These are phyloP conservation scores for Lepetodrilus schrolli DNA, from an alignment of 2,888 invertebrate species.

Conservation along the genomic window DNA sequence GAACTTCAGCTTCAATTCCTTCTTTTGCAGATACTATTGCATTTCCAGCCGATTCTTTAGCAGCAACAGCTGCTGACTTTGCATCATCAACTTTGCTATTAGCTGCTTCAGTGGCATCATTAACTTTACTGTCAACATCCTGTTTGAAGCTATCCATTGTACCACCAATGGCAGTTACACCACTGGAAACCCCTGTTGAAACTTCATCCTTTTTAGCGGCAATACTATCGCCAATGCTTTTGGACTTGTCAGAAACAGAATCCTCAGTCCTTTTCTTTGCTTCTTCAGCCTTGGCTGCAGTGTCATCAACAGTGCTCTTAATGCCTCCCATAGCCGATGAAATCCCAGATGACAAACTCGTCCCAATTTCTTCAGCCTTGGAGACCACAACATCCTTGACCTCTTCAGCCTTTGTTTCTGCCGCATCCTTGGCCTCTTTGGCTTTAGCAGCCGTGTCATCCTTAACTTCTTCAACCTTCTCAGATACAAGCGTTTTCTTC, in stretches of 20 bases:
- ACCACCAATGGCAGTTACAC: neutral
- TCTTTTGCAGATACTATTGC: neutral
- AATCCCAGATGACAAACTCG: neutral
- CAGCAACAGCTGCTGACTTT: neutral
- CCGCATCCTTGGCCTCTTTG: constrained; percentile 23
- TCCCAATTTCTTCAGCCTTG: constrained; percentile 1
- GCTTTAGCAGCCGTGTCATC: constrained; percentile 7
- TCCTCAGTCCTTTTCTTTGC: neutral
- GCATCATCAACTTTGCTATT: neutral
- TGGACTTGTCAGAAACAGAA: neutral
- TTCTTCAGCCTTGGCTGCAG: neutral
- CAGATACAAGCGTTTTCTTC: neutral
- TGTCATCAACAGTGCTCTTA: constrained; percentile 6
- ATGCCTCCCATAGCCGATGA: neutral
- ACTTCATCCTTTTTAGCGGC: neutral
- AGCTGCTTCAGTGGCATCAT: constrained; percentile 8
- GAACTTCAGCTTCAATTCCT: neutral
- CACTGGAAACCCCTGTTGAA: neutral
- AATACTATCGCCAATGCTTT: neutral
- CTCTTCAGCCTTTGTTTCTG: neutral
- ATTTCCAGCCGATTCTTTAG: neutral
- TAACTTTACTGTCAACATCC: neutral
- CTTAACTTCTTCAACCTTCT: constrained; percentile 12
- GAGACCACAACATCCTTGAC: constrained; percentile 6
- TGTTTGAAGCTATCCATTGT: neutral